Evolutionary conservation across 35 echinoderm and acorn worm species (phyloP), one percentile per base, ranked within the genome.

Genomic region (Hemicentrotus pulcherrimus): DNA sequence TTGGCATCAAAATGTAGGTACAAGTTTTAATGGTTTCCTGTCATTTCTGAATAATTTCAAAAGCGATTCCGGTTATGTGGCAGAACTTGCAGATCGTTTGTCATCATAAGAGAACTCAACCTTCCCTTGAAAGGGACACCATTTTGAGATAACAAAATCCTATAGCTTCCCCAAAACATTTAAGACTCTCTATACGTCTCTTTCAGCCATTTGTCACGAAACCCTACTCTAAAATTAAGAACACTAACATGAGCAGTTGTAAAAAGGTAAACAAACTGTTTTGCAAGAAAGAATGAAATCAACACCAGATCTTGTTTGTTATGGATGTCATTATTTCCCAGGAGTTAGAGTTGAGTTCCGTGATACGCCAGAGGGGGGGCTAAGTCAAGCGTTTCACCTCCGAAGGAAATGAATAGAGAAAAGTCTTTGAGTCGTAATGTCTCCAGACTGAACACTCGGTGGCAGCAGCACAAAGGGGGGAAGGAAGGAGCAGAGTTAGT

Each of bases 251-350:
- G 46, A 90, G 32, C 88, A 47, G 88, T 24, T 78, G 16, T 46
- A n/a, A 4, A 90, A 86, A 90, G 88, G 88, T 90, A 90, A 90
- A 90, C 88, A 90, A 90, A 90, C 88, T 46, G 65, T 78, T 78
- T 78, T 78, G 12, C 32, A 90, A 45, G 32, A 16, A 89, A 45
- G 32, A 47, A 32, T 28, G 19, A 22, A 30, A 47, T 90, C 88
- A 90, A 47, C 32, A 33, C 88, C 9, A 32, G 13, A 32, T 35
- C 13, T 18, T 41, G 1, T 78, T 78, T 78, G 6, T 78, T 7
- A 24, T 28, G 65, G 88, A 45, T 90, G 32, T 90, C 31, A 18
- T 90, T 90, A 45, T 47, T 90, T 35, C n/a, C 88, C 32, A 30
- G 18, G 31, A 90, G 88, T 90, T 90, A 90, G 32, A 45, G 24